Percentiles rank a stretch among this genome's conserved stretches.
phyloP scores from a whole-genome alignment of 2,113 vertebrate genomes.

The Crypturellus undulatus region DNA sequence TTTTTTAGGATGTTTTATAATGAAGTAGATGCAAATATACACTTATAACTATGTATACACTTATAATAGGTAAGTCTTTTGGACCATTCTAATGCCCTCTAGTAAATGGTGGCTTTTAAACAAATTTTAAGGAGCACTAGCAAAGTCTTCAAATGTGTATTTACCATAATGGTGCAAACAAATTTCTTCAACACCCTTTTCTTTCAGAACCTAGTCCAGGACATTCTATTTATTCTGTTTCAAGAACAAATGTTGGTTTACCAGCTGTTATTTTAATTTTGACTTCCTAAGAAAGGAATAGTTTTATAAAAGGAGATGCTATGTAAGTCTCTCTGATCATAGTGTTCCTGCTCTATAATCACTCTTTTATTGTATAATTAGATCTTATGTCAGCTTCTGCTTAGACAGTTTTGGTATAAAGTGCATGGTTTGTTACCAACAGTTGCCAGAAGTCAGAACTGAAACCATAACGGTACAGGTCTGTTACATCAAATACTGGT shows the following conservation, averaged over 20 bases:
- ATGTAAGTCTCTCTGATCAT: neutral
- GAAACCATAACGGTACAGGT: neutral
- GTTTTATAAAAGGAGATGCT: neutral
- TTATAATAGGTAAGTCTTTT: neutral
- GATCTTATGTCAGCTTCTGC: neutral
- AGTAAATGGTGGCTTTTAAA: neutral
- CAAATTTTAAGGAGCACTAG: neutral
- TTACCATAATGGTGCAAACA: neutral
- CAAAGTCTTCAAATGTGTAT: neutral
- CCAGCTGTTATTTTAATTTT: neutral
- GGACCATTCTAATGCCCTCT: neutral
- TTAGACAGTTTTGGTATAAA: neutral
- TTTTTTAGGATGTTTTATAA: neutral
- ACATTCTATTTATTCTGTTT: neutral
- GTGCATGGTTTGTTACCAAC: neutral
- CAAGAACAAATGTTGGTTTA: neutral
- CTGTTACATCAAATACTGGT: neutral
- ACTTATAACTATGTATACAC: neutral
- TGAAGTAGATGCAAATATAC: neutral
- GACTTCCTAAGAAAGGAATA: neutral
- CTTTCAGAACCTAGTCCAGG: neutral
- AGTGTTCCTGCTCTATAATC: neutral
- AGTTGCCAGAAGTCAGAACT: neutral
- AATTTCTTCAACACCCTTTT: neutral
- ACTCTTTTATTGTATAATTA: neutral